Evolutionary conservation across 2,888 invertebrate species (phyloP), one percentile per base, ranked within the genome.

Genomic region (Ferdinandea cuprea): DNA sequence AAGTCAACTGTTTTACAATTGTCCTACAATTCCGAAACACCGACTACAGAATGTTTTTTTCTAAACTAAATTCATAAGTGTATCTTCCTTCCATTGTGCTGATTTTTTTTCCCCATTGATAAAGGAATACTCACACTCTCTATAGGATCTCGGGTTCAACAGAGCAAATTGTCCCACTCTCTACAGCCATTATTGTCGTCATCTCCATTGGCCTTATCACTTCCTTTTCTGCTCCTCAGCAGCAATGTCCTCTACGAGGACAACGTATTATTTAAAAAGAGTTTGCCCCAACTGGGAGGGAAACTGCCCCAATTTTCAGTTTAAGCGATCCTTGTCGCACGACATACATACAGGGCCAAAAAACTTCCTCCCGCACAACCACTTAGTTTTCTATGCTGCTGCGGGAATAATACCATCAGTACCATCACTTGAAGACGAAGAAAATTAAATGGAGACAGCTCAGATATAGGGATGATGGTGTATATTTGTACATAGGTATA

Each of bases 131-230:
- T 37, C 69, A 46, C 56, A 61, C 65, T 71, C 76, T 54, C 21
- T n/a, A 17, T n/a, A 68, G 54, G 59, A 65, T 56, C 56, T 65
- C 37, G 30, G 72, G 9, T 59, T 72, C 19, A 76, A 71, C 61
- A 71, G 13, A 71, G 59, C 65, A 77, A 81, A 66, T 71, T 77
- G 72, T 68, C 66, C 50, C 52, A 73, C 68, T 72, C 76, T 77
- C 56, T 61, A 54, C 30, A 58, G 77, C 77, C 40, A 78, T 83
- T 83, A 78, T 78, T 77, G 78, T 78, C 72, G 73, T 78, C 78
- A 78, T 78, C 77, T 78, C 78, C 78, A 73, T 78, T 83, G 83
- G 83, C 72, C 83, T 83, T 78, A 83, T 83, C 83, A 83, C 83
- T 83, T 83, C 78, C 83, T 72, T 66, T 65, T 77, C 54, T 72